phyloP scores from a whole-genome alignment of 2,797 vertebrate genomes.

The Macroramphosus scolopax region DNA sequence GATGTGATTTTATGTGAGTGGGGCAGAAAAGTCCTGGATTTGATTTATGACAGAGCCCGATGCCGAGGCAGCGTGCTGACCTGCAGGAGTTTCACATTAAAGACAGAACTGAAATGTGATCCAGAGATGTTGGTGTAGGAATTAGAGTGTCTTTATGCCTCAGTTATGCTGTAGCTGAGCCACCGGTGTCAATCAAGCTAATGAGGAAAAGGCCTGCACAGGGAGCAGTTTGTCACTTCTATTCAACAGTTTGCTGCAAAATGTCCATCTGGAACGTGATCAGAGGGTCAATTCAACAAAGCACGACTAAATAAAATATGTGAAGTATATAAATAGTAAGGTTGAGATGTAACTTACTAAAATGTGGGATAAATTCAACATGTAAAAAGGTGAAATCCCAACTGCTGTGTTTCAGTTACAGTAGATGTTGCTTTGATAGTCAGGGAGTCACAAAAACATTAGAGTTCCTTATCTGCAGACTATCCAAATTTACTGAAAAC shows the following conservation, averaged over 20 bases:
- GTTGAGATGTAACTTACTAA: no score
- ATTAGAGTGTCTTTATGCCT: constrained; percentile 4
- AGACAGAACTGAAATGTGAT: not conserved
- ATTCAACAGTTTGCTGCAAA: constrained; percentile 1
- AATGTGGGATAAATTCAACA: no score
- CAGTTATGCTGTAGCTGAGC: no score
- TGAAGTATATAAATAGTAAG: no score
- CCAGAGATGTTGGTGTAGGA: constrained; percentile 16
- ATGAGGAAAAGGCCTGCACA: constrained; percentile 14
- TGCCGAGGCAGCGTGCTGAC: constrained; percentile 22
- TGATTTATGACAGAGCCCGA: constrained; percentile 42
- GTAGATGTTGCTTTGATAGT: no score
- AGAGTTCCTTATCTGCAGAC: no score
- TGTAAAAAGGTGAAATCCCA: no score
- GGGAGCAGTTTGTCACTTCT: constrained; percentile 7
- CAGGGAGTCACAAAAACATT: no score
- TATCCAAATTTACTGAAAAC: no score
- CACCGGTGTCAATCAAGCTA: constrained; percentile 25
- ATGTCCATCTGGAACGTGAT: not conserved
- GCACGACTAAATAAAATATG: constrained; percentile 1
- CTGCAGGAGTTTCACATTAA: constrained; percentile 25
- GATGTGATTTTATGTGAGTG: constrained; percentile 25
- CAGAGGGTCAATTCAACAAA: constrained; percentile 6
- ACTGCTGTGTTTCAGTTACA: no score
- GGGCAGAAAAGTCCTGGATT: not conserved